Conservation (phyloP, 2,888 invertebrate genomes). For the Drosophila fungiperda region DNA sequence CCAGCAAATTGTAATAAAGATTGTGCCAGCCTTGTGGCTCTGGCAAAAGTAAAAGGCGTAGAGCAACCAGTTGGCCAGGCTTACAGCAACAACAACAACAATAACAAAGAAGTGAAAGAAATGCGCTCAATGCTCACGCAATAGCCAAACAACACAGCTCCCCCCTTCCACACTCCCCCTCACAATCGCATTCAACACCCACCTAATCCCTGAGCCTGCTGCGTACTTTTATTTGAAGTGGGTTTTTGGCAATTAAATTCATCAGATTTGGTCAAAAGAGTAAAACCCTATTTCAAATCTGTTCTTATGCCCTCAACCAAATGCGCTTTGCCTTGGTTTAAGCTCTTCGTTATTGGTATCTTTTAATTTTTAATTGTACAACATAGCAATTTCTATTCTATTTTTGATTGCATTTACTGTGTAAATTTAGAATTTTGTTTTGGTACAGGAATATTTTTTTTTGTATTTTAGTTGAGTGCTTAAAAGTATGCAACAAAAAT, state of each 20-base stretch:
- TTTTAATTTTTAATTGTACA: neutral
- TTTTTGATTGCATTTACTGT: neutral
- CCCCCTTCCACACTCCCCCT: no score
- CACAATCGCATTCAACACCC: neutral
- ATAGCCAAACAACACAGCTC: conserved; percentile 5
- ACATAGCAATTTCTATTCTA: neutral
- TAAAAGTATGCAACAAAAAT: conserved; percentile 9
- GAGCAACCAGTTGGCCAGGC: conserved; percentile 24
- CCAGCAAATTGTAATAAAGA: conserved; percentile 67
- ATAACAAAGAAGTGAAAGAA: conserved; percentile 49
- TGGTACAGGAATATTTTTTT: neutral
- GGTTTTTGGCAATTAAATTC: conserved; percentile 65
- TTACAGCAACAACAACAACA: conserved; percentile 1
- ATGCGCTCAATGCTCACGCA: conserved; percentile 50
- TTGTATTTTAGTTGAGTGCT: neutral
- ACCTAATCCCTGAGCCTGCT: neutral
- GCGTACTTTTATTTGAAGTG: conserved; percentile 32
- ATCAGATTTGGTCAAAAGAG: conserved; percentile 37
- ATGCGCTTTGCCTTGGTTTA: conserved; percentile 6
- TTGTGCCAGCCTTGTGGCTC: conserved; percentile 48
- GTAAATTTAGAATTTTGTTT: no score
- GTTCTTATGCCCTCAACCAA: neutral
- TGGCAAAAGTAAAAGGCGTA: conserved; percentile 59
- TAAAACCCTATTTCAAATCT: neutral
- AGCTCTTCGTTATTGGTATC: conserved; percentile 14